These are phyloP conservation scores for Parasteatoda tepidariorum DNA, from an alignment of 1,140 invertebrate genomes.

Conservation along the genomic window DNA sequence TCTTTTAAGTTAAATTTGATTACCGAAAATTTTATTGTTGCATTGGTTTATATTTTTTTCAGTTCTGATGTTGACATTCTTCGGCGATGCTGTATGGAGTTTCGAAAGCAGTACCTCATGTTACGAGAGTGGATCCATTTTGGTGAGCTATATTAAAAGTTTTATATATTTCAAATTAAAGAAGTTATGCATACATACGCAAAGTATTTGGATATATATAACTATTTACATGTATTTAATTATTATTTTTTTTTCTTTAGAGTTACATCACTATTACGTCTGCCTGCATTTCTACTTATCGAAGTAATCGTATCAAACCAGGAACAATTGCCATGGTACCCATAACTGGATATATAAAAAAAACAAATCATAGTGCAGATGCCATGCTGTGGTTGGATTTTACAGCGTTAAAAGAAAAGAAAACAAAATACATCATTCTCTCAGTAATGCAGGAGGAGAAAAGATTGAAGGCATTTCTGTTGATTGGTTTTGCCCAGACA, in stretches of 20 bases:
- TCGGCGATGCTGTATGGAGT: constrained; percentile 13
- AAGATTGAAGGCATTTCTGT: neutral
- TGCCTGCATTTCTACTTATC: constrained; percentile 26
- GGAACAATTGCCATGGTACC: constrained; percentile 43
- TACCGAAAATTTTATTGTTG: constrained; percentile 3
- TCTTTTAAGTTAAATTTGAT: neutral
- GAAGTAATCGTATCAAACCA: neutral
- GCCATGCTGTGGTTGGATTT: constrained; percentile 39
- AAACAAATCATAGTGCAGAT: constrained; percentile 1
- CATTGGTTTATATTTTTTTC: neutral
- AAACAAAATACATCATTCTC: constrained; percentile 17
- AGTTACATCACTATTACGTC: constrained; percentile 36
- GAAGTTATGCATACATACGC: no score
- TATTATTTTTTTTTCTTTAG: neutral
- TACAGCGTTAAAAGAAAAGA: neutral
- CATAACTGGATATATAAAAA: constrained; percentile 14
- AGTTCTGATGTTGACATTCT: constrained; percentile 50
- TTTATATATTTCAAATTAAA: no score
- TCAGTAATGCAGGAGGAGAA: neutral
- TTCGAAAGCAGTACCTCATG: neutral
- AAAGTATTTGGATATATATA: neutral
- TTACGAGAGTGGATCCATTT: constrained; percentile 26
- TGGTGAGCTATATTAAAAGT: neutral
- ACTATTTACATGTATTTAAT: neutral
- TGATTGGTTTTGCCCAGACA: constrained; percentile 6